Conservation (phyloP, 2,797 vertebrate species). For the Spinus olivaceus region DNA sequence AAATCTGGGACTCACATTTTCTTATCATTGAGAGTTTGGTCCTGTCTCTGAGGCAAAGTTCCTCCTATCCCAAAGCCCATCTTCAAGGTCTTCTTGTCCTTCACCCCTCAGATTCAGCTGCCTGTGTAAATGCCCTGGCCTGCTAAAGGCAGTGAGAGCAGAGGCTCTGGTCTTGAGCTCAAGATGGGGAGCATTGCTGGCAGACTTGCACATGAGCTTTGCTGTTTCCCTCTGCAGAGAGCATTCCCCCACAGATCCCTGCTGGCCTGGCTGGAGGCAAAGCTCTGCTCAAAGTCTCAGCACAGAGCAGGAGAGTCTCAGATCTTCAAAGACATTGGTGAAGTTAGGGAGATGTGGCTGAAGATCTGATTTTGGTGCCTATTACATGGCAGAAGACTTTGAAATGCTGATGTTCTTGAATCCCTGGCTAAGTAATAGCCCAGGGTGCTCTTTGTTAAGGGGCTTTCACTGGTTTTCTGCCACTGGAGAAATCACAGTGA, state of each 20-base stretch:
- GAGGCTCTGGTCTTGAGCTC: neutral
- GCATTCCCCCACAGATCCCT: neutral
- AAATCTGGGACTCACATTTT: accelerated
- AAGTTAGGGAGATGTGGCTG: neutral
- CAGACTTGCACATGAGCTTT: neutral
- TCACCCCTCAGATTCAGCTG: neutral
- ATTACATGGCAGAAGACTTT: neutral
- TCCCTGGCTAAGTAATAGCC: neutral
- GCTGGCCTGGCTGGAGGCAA: neutral
- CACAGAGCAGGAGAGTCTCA: neutral
- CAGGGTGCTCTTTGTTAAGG: accelerated
- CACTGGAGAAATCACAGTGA: neutral
- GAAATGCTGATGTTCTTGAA: neutral
- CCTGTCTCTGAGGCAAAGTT: neutral
- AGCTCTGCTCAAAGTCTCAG: neutral
- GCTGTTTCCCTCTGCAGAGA: neutral
- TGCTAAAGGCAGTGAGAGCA: neutral
- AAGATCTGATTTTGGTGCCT: neutral
- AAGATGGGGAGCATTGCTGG: neutral
- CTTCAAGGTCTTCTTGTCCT: neutral
- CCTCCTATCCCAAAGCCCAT: neutral
- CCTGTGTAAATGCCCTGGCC: neutral
- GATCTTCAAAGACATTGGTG: neutral
- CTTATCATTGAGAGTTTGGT: neutral
- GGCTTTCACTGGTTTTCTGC: neutral